These are phyloP conservation scores for Epiperipatus broadwayi DNA, from an alignment of 2,888 invertebrate genomes.

Conservation along the genomic window DNA sequence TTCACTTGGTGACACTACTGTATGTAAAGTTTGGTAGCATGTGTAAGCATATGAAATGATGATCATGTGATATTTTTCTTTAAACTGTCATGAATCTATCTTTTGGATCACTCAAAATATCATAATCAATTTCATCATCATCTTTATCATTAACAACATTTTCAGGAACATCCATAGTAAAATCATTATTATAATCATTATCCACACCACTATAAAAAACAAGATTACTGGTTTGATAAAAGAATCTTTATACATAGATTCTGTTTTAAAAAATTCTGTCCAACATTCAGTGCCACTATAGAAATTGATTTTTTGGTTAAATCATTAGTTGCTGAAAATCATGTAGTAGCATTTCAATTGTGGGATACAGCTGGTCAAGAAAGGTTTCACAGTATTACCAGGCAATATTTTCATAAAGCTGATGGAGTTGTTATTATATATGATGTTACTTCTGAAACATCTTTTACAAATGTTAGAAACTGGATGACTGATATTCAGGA, in stretches of 20 bases:
- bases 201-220: too few species aligned
- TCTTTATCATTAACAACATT: too few species aligned
- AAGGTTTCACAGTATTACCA: slow-evolving; percentile 36
- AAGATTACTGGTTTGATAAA: slow-evolving; percentile 38
- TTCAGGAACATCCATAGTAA: too few species aligned
- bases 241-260: slow-evolving; percentile 36
- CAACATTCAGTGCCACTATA: slow-evolving; percentile 36
- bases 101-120: too few species aligned
- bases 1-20: too few species aligned
- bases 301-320: slow-evolving; percentile 37
- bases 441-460: slow-evolving; percentile 34
- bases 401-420: slow-evolving; percentile 38
- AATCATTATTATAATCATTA: too few species aligned
- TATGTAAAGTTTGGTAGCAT: too few species aligned
- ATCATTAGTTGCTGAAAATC: slow-evolving; percentile 26
- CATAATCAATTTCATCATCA: too few species aligned
- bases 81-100: too few species aligned
- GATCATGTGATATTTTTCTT: too few species aligned
- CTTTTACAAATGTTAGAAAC: slow-evolving; percentile 33
- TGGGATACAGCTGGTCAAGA: slow-evolving; percentile 39
- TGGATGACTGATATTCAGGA: slow-evolving; percentile 32
- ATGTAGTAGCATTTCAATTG: slow-evolving; percentile 29
- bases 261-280: slow-evolving; percentile 33
- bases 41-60: too few species aligned
- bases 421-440: slow-evolving; percentile 37